Evolutionary conservation across 2,888 invertebrate species (phyloP), one percentile per base, ranked within the genome.

Genomic region (Brachypalpus laphriformis): DNA sequence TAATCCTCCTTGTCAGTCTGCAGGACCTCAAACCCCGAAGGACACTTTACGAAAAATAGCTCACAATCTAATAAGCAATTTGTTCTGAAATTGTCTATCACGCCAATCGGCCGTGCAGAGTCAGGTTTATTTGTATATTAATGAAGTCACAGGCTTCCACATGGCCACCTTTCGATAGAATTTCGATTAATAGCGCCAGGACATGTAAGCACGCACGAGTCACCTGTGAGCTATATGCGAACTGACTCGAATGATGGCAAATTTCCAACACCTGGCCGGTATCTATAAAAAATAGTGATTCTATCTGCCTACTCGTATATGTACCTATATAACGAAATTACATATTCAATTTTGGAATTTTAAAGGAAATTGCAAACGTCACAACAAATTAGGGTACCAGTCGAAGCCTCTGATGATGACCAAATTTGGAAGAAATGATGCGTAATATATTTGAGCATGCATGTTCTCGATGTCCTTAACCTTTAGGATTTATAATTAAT

Each of bases 161-260:
- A 54, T 68, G 54, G 11, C 1, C 16, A 22, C 40, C 42, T 42
- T 25, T 25, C 11, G 25, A 68, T 42, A 28, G 68, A 54, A 54
- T 54, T 25, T 68, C 68, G 68, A 68, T 68, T 54, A 40, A 54
- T n/a, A 9, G 68, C 54, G 18, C 7, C 54, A 40, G 68, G 54
- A 68, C 68, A 68, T 42, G 66, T 51, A 31, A 9, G 65, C 7
- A 42, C n/a, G 25, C 25, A 25, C 47, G 20, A 37, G 22, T 20
- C 59, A 22, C 40, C 42, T 14, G 3, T 40, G 40, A 40, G 40
- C 40, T 45, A 61, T 25, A 59, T 42, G 8, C 40, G 59, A 42
- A 3, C 40, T 25, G 59, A 59, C 40, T 20, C n/a, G 4, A 37
- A 40, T 5, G 37, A 20, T n/a, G 37, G 57, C n/a, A 4, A n/a